Conservation (phyloP, 2,113 vertebrate genomes). For the Lepisosteus oculatus region DNA sequence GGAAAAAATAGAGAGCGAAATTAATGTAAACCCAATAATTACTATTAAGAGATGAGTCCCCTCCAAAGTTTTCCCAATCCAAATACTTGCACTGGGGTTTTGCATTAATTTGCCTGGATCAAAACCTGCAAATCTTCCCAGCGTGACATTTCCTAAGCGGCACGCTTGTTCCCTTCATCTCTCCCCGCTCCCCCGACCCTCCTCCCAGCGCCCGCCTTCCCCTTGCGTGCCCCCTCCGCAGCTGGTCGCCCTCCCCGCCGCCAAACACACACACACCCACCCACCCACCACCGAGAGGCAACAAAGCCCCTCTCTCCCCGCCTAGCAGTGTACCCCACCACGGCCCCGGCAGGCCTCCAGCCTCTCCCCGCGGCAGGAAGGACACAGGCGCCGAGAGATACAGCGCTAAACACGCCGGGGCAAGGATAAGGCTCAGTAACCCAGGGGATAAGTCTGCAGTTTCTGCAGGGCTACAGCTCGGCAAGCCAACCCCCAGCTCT, state of each 20-base stretch:
- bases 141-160: slow-evolving; percentile 93
- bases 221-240: not conserved
- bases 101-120: slow-evolving; percentile 99
- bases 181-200: slow-evolving; percentile 58
- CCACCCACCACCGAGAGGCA: slow-evolving; percentile 1
- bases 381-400: slow-evolving; percentile 24
- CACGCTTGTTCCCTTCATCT: slow-evolving; percentile 71
- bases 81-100: slow-evolving; percentile 99
- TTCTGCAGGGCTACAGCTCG: not conserved
- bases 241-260: not conserved
- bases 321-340: slow-evolving; percentile 33
- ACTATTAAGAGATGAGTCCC: slow-evolving; percentile 98
- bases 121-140: slow-evolving; percentile 98
- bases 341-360: slow-evolving; percentile 38
- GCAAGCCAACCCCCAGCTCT: not conserved
- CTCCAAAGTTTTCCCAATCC: slow-evolving; percentile 99
- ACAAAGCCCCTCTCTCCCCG: not conserved
- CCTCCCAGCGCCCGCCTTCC: not conserved
- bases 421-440: slow-evolving; percentile 26
- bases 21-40: slow-evolving; percentile 99
- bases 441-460: slow-evolving; percentile 28
- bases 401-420: slow-evolving; percentile 50
- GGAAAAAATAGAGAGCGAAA: slow-evolving; percentile 84
- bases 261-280: slow-evolving; percentile 29
- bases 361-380: slow-evolving; percentile 34